phyloP scores from a whole-genome alignment of 1,140 invertebrate genomes.

The Leptoteleia sp. region DNA sequence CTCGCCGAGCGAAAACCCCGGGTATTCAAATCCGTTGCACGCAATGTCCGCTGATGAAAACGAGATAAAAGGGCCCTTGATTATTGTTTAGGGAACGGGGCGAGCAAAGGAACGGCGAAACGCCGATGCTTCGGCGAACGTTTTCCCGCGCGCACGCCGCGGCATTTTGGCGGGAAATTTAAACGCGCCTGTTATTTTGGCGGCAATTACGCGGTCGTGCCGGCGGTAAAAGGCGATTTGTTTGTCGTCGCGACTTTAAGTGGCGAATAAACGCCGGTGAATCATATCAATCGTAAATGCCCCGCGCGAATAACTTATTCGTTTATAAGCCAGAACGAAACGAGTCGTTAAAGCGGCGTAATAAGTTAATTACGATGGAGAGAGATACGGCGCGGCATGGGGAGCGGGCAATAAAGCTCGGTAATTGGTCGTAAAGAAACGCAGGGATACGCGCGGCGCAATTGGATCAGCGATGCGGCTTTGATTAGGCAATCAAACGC shows the following conservation, averaged over 20 bases:
- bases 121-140: constrained; percentile 3
- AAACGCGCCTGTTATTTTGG: too few relatives aligned
- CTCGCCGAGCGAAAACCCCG: constrained; percentile 33
- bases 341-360: constrained; percentile 39
- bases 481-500: too few relatives aligned
- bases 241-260: constrained; percentile 5
- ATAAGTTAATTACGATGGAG: constrained; percentile 42
- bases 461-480: too few relatives aligned
- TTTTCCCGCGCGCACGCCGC: constrained; percentile 15
- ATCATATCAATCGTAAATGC: constrained; percentile 37
- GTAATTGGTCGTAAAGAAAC: too few relatives aligned
- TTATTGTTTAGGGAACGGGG: constrained; percentile 13
- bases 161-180: too few relatives aligned
- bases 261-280: constrained; percentile 12
- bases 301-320: constrained; percentile 30
- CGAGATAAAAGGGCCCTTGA: constrained; percentile 39
- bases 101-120: constrained; percentile 23
- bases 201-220: not conserved
- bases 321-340: constrained; percentile 27
- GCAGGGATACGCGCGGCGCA: too few relatives aligned
- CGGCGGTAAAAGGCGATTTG: too few relatives aligned
- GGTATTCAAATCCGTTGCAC: constrained; percentile 48
- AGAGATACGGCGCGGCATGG: constrained; percentile 2
- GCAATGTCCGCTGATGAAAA: constrained; percentile 35
- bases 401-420: constrained; percentile 24